Base-by-base conservation (phyloP, 92 coral and sea anemone species). In the Actinernus sp. region DNA sequence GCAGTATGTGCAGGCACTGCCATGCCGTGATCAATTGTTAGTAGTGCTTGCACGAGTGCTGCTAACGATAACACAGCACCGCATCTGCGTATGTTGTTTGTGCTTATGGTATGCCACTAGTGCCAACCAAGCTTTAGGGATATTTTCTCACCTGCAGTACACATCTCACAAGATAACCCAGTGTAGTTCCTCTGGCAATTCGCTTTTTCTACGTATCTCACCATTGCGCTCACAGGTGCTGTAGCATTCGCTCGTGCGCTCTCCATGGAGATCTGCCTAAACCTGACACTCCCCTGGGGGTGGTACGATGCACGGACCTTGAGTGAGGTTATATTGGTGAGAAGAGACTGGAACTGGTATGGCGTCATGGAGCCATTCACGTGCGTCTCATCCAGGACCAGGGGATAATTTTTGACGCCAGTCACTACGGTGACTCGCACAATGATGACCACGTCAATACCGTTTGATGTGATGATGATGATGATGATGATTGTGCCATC, bases 91-190 rank as follows among this genome's bases (percentile, higher is more conserved):
- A n/a, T n/a, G n/a, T n/a, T n/a, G n/a, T n/a, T n/a, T n/a, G n/a
- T n/a, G n/a, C n/a, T n/a, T n/a, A n/a, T n/a, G n/a, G n/a, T n/a
- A n/a, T n/a, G n/a, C n/a, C n/a, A n/a, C n/a, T n/a, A n/a, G n/a
- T n/a, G n/a, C n/a, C n/a, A n/a, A n/a, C n/a, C n/a, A n/a, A n/a
- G n/a, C n/a, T n/a, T n/a, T n/a, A n/a, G n/a, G n/a, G n/a, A n/a
- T n/a, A n/a, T n/a, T n/a, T n/a, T 43, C 58, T 53, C 55, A 93
- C 98, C 98, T 50, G 73, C 45, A 10, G 96, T 88, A 63, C 98
- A 93, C 34, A 25, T 53, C 55, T 89, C 88, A 49, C 98, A 93
- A 1, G 98, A 93, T 46, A 93, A 86, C 18, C 98, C 98, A 22
- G 96, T 85, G 70, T 93, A 93, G 76, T 93, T 93, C 68, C 34